Percentiles rank a stretch among this genome's conserved stretches.
phyloP scores from a whole-genome alignment of 1,140 invertebrate genomes.

The Schmidtea mediterranea region DNA sequence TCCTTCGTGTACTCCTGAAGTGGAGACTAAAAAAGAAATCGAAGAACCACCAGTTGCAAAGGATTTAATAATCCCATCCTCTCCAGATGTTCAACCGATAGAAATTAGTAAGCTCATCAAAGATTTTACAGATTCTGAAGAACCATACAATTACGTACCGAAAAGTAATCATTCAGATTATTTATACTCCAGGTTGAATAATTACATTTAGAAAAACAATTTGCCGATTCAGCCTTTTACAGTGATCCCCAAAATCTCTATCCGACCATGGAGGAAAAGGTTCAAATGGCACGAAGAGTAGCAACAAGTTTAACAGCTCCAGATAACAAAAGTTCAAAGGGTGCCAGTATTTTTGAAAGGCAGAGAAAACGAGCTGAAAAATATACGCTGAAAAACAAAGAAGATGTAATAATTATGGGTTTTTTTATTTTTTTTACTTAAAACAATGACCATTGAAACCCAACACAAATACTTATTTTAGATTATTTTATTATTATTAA shows the following conservation, averaged over 20 bases:
- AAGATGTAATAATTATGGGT: background rate
- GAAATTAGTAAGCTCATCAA: background rate
- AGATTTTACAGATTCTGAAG: background rate
- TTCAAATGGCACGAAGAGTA: conserved; percentile 47
- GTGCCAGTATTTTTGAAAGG: conserved; percentile 4
- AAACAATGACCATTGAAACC: too few relatives aligned
- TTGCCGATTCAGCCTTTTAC: conserved; percentile 72
- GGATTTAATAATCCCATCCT: background rate
- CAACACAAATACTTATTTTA: too few relatives aligned
- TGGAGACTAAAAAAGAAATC: too few relatives aligned
- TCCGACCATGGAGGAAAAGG: conserved; percentile 76
- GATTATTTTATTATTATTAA: too few relatives aligned
- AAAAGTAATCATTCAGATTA: too few relatives aligned
- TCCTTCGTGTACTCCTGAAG: too few relatives aligned
- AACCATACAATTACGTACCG: too few relatives aligned
- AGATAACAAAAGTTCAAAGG: background rate
- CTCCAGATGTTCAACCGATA: background rate
- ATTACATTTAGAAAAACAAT: conserved; percentile 65
- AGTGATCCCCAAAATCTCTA: conserved; percentile 42
- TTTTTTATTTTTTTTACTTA: background rate
- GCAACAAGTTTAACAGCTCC: background rate
- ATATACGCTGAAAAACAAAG: background rate
- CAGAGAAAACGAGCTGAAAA: conserved; percentile 2
- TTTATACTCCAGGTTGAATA: too few relatives aligned
- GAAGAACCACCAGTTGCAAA: background rate